Evolutionary conservation across 2,888 invertebrate species (phyloP), one percentile per base, ranked within the genome.

Genomic region (Platypus cylindrus): DNA sequence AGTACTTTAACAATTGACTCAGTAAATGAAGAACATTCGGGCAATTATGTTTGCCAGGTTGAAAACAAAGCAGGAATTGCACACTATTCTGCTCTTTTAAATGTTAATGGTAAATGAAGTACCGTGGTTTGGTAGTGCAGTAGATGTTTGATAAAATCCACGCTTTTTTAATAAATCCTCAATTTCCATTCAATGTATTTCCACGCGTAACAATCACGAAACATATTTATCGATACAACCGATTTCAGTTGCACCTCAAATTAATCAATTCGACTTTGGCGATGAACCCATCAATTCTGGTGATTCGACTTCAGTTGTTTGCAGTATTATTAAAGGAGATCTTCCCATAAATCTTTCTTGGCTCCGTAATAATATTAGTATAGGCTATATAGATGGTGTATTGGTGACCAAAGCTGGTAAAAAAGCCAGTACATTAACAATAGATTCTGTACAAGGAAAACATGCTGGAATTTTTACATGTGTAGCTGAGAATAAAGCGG

Each of bases 381-480:
- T 65, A 5, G 58, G 53, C 40, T 45, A 43, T n/a, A 36, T 38
- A 16, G 38, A 46, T 13, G 53, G 48, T 17, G 40, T 52, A 65
- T 63, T 47, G 64, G 65, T 50, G 60, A 64, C 51, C 60, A 71
- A 56, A 65, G 67, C 43, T 70, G 74, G 50, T 11, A 53, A 46
- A 38, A 49, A 71, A 67, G 50, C 73, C 67, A 53, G 71, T 67
- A 31, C 73, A 66, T 50, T 64, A 60, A 41, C 72, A 66, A 75
- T 84, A 54, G 77, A 78, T 48, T 69, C 73, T 38, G 80, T 78
- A 45, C 73, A 73, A 52, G 77, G 73, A 45, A 68, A 70, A 36
- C 81, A 84, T 58, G 73, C 75, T 45, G 84, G 85, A 40, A 69
- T 73, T 53, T 85, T 82, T 53, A 80, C 78, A 26, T 86, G 85